These are phyloP conservation scores for Laothoe populi DNA, from an alignment of 2,888 invertebrate genomes.

Conservation along the genomic window DNA sequence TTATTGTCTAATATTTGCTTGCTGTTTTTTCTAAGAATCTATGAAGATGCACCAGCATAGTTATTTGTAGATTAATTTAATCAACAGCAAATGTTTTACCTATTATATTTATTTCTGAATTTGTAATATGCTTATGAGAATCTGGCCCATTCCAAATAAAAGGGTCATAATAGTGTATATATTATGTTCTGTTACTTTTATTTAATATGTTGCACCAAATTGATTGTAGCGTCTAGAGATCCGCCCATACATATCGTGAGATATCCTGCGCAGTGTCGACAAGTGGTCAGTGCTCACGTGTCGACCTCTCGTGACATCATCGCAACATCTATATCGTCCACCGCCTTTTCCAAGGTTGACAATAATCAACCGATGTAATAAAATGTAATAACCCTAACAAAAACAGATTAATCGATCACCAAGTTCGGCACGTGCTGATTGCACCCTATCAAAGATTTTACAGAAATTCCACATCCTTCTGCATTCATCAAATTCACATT, in stretches of 20 bases:
- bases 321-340: conserved; percentile 41
- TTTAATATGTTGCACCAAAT: conserved; percentile 1
- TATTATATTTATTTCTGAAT: too few relatives aligned
- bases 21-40: not conserved
- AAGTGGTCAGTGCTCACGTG: conserved; percentile 49
- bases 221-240: conserved; percentile 38
- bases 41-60: not conserved
- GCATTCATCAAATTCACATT: conserved; percentile 34
- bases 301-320: conserved; percentile 53
- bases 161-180: not conserved
- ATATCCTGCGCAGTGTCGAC: conserved; percentile 19
- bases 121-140: too few relatives aligned
- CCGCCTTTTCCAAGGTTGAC: conserved; percentile 51
- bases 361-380: conserved; percentile 45
- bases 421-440: conserved; percentile 16
- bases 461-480: conserved; percentile 31
- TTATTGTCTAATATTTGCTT: conserved; percentile 12
- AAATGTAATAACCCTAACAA: conserved; percentile 42
- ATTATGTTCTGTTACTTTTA: not conserved
- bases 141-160: too few relatives aligned
- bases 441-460: conserved; percentile 4
- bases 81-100: too few relatives aligned
- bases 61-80: too few relatives aligned
- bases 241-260: conserved; percentile 28
- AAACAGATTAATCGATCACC: conserved; percentile 46